These are phyloP conservation scores for Rhagium mordax DNA, from an alignment of 2,888 invertebrate genomes.

Conservation along the genomic window DNA sequence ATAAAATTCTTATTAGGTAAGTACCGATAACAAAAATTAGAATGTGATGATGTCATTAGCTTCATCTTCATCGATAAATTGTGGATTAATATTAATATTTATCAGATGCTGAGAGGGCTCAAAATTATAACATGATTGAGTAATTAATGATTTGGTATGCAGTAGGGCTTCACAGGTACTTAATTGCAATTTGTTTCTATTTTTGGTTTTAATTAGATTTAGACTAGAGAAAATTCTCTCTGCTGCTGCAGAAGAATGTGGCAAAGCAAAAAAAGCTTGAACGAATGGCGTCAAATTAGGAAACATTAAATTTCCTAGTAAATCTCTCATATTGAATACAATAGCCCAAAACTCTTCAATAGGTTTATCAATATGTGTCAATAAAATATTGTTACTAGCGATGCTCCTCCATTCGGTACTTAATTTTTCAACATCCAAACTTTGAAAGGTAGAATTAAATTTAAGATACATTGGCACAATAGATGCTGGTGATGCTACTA, in stretches of 20 bases:
- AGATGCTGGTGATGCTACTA: conserved; percentile 14
- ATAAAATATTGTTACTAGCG: conserved; percentile 21
- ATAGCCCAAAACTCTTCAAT: conserved; percentile 20
- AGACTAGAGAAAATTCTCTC: conserved; percentile 16
- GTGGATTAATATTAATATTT: conserved; percentile 6
- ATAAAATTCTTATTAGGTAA: too few relatives aligned
- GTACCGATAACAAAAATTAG: not conserved
- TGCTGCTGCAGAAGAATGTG: conserved; percentile 24
- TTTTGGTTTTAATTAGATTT: conserved; percentile 28
- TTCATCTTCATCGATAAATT: conserved; percentile 1
- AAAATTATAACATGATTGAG: conserved; percentile 4
- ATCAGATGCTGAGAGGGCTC: conserved; percentile 15
- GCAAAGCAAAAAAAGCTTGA: conserved; percentile 8
- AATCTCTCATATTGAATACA: conserved; percentile 23
- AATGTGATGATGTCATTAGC: conserved; percentile 13
- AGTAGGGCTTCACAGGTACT: too few relatives aligned
- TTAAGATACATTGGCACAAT: conserved; percentile 26
- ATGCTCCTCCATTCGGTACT: conserved; percentile 29
- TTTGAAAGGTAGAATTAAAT: conserved; percentile 23
- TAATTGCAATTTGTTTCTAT: not conserved
- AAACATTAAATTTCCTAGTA: conserved; percentile 20
- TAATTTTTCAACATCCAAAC: conserved; percentile 17
- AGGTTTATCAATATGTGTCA: conserved; percentile 11
- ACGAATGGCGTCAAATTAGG: conserved; percentile 18
- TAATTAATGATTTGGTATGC: not conserved